Conservation (phyloP, 2,113 vertebrate genomes). For the Eira barbara region DNA sequence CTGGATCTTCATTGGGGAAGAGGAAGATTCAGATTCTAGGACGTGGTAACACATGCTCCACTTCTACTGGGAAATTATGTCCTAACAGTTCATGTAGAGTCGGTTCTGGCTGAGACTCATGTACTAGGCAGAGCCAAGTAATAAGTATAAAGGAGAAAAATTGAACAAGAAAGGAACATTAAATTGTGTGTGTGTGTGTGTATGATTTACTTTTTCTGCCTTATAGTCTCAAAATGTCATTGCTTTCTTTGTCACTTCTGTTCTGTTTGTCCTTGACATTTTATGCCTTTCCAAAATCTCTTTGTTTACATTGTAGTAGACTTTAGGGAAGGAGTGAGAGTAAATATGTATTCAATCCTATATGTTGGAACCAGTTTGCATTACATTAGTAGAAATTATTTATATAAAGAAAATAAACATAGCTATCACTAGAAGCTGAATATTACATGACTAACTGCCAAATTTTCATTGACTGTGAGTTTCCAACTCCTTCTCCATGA, state of each 20-base stretch:
- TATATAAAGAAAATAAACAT: constrained; percentile 3
- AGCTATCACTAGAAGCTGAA: not conserved
- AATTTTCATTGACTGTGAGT: not conserved
- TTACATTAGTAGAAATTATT: not conserved
- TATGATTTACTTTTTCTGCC: constrained; percentile 5
- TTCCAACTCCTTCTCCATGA: not conserved
- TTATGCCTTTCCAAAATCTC: constrained; percentile 30
- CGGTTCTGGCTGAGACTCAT: not conserved
- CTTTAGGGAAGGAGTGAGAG: constrained; percentile 3
- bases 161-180: not conserved
- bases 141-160: not conserved
- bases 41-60: not conserved
- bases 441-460: not conserved
- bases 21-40: not conserved
- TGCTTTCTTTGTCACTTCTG: constrained; percentile 25
- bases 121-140: not conserved
- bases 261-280: constrained; percentile 56
- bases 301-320: constrained; percentile 31
- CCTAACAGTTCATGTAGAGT: not conserved
- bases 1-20: not conserved
- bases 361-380: not conserved
- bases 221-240: constrained; percentile 50
- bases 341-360: not conserved
- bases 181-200: not conserved
- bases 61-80: not conserved